Conservation (phyloP, 2,888 invertebrate species). For the Eupithecia insigniata region DNA sequence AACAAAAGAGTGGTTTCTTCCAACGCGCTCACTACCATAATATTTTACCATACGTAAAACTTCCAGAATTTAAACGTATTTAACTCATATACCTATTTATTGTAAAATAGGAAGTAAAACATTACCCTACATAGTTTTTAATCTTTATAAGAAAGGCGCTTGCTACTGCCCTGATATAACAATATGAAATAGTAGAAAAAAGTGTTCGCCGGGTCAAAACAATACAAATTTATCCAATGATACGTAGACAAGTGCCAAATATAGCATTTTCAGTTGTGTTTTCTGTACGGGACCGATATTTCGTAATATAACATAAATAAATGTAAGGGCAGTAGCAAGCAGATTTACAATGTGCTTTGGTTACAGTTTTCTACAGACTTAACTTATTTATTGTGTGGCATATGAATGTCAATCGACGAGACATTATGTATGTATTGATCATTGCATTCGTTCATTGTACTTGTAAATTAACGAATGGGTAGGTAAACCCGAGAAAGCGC, state of each 20-base stretch:
- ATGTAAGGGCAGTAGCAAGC: slow-evolving; percentile 64
- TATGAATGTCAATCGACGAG: neutral
- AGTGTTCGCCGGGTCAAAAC: slow-evolving; percentile 24
- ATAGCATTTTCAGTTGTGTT: slow-evolving; percentile 55
- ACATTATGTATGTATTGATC: neutral
- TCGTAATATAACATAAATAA: slow-evolving; percentile 25
- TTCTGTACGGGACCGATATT: slow-evolving; percentile 51
- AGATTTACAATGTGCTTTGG: slow-evolving; percentile 45
- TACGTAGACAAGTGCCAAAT: slow-evolving; percentile 74
- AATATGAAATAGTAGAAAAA: slow-evolving; percentile 67
- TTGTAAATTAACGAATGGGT: slow-evolving; percentile 21
- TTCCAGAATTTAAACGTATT: slow-evolving; percentile 42
- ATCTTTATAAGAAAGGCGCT: slow-evolving; percentile 42
- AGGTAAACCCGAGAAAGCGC: slow-evolving; percentile 29
- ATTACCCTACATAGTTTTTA: slow-evolving; percentile 43
- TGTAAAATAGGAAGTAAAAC: slow-evolving; percentile 42
- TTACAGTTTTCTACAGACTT: slow-evolving; percentile 51
- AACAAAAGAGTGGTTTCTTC: slow-evolving; percentile 2
- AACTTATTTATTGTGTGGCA: neutral
- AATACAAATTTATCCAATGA: slow-evolving; percentile 40
- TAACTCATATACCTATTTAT: slow-evolving; percentile 39
- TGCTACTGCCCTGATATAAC: slow-evolving; percentile 63
- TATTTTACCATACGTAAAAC: slow-evolving; percentile 35
- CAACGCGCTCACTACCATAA: slow-evolving; percentile 10
- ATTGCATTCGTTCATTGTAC: slow-evolving; percentile 10